Percentiles rank a stretch among this genome's conserved stretches.
Conservation (phyloP, 1,140 invertebrate genomes). For the Cotesia chilonis region DNA sequence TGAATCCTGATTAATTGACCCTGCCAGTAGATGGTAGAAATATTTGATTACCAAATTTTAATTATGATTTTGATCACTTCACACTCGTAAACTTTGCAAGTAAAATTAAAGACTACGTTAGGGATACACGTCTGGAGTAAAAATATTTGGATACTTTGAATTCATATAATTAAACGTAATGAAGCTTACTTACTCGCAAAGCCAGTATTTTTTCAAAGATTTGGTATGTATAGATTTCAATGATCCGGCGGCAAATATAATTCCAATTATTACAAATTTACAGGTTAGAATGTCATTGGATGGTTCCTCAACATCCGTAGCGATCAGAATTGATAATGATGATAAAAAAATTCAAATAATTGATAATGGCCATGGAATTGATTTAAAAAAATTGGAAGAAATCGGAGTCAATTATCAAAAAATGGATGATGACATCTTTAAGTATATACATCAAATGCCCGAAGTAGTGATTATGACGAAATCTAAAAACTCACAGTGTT, state of each 20-base stretch:
- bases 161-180: neutral
- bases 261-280: neutral
- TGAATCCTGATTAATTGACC: no score
- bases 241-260: neutral
- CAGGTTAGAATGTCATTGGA: constrained; percentile 40
- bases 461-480: no score
- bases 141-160: neutral
- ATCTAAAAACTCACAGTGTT: no score
- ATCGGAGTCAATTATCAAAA: constrained; percentile 39
- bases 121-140: neutral
- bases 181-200: neutral
- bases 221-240: constrained; percentile 2
- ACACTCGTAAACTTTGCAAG: no score
- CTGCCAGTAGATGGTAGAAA: no score
- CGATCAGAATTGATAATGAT: constrained; percentile 46
- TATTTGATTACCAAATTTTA: no score
- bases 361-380: constrained; percentile 56
- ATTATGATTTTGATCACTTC: no score
- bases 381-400: constrained; percentile 32
- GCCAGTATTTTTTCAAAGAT: neutral
- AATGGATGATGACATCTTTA: neutral
- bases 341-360: constrained; percentile 51
- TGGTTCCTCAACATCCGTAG: constrained; percentile 47
- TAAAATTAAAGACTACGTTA: no score
- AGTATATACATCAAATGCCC: neutral